Percentiles rank a stretch among this genome's conserved stretches.
These are phyloP conservation scores for Microtus ochrogaster DNA, from an alignment of 2,113 vertebrate species.

Conservation along the genomic window DNA sequence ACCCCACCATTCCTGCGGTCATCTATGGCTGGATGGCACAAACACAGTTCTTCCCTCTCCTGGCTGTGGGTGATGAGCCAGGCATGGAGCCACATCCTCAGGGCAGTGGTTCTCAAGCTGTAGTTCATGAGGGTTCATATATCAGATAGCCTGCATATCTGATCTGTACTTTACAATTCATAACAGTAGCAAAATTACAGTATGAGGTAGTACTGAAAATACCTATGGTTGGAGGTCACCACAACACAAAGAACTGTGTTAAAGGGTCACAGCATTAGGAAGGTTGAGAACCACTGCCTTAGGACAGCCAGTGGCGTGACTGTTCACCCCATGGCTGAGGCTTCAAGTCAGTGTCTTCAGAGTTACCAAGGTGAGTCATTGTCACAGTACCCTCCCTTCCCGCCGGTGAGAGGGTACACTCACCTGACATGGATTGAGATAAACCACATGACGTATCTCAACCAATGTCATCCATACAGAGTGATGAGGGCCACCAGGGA, in stretches of 20 bases:
- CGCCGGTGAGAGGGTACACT: background rate
- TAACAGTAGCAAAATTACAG: background rate
- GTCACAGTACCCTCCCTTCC: background rate
- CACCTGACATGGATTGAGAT: background rate
- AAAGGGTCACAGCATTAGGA: background rate
- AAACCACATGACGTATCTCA: background rate
- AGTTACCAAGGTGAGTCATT: background rate
- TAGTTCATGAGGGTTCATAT: background rate
- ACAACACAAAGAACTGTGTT: background rate
- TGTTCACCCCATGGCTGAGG: background rate
- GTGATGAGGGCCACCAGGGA: background rate
- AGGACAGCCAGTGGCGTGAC: background rate
- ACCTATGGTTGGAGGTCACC: background rate
- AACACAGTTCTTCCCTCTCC: background rate
- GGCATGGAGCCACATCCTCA: background rate
- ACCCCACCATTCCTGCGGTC: too few species aligned
- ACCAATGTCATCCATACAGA: background rate
- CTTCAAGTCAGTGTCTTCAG: background rate
- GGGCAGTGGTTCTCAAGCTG: background rate
- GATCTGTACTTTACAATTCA: background rate
- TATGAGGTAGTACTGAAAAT: background rate
- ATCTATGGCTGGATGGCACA: background rate
- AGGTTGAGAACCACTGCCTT: background rate
- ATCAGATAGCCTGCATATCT: background rate
- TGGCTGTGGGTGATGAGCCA: background rate